Percentiles rank a stretch among this genome's conserved stretches.
phyloP scores from a whole-genome alignment of 1,140 invertebrate genomes.

The Linepithema humile region DNA sequence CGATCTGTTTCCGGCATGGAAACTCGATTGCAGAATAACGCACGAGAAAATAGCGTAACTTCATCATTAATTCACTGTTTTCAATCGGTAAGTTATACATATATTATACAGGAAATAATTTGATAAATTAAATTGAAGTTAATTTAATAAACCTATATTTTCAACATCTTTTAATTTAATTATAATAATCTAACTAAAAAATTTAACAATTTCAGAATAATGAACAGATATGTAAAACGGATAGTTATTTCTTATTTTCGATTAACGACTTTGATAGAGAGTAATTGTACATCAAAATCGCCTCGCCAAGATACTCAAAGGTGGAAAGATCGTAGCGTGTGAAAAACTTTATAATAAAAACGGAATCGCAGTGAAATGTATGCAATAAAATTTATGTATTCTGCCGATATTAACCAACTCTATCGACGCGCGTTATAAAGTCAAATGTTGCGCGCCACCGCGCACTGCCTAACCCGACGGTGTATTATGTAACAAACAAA shows the following conservation, averaged over 20 bases:
- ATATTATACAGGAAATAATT: too few relatives aligned
- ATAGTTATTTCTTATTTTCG: too few relatives aligned
- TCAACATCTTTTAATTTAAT: too few relatives aligned
- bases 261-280: too few relatives aligned
- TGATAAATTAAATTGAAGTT: too few relatives aligned
- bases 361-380: background rate
- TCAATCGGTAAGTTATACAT: too few relatives aligned
- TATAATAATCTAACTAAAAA: too few relatives aligned
- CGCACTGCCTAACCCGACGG: background rate
- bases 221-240: too few relatives aligned
- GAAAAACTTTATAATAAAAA: background rate
- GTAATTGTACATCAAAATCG: too few relatives aligned
- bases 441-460: background rate
- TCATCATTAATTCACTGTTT: too few relatives aligned
- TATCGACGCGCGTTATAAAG: slow-evolving; percentile 11
- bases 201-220: too few relatives aligned
- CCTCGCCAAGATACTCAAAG: background rate
- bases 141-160: too few relatives aligned
- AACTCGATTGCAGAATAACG: background rate
- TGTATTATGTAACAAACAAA: background rate
- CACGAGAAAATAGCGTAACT: background rate
- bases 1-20: background rate
- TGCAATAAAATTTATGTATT: background rate
- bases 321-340: background rate
- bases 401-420: slow-evolving; percentile 17